phyloP scores from a whole-genome alignment of 2,888 invertebrate genomes.

The Netelia virgata region DNA sequence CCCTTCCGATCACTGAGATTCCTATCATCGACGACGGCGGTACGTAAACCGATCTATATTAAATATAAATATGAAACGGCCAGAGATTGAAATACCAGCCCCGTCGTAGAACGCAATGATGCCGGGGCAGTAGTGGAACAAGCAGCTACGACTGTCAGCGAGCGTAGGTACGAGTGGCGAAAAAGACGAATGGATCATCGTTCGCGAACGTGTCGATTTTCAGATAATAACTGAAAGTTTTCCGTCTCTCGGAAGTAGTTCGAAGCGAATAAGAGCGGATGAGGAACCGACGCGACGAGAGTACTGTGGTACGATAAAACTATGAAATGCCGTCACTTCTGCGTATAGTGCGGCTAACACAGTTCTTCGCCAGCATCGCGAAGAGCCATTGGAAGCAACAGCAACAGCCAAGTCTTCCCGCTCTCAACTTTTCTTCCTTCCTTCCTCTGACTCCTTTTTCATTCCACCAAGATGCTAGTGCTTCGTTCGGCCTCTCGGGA shows the following conservation, averaged over 20 bases:
- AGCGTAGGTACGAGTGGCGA: neutral
- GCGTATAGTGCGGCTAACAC: slow-evolving; percentile 43
- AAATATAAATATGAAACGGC: slow-evolving; percentile 66
- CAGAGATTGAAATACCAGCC: neutral
- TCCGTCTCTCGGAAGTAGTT: neutral
- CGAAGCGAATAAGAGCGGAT: neutral
- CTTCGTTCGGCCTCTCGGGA: slow-evolving; percentile 71
- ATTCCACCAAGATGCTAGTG: slow-evolving; percentile 79
- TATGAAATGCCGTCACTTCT: slow-evolving; percentile 51
- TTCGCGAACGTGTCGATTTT: neutral
- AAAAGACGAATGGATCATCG: slow-evolving; percentile 8
- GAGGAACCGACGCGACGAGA: neutral
- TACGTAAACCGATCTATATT: slow-evolving; percentile 66
- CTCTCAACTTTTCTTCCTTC: slow-evolving; percentile 63
- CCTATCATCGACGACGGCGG: neutral
- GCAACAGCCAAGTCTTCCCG: slow-evolving; percentile 29
- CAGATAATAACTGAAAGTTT: neutral
- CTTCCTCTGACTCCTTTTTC: slow-evolving; percentile 81
- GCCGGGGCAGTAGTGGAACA: slow-evolving; percentile 22
- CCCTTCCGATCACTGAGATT: too few relatives aligned
- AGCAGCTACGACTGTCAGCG: slow-evolving; percentile 1
- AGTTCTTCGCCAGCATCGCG: slow-evolving; percentile 20
- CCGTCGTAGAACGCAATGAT: neutral
- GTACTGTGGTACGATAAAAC: neutral
- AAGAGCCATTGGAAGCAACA: slow-evolving; percentile 1